Base-by-base conservation (phyloP, 2,888 invertebrate genomes). In the Philereme vetulata region DNA sequence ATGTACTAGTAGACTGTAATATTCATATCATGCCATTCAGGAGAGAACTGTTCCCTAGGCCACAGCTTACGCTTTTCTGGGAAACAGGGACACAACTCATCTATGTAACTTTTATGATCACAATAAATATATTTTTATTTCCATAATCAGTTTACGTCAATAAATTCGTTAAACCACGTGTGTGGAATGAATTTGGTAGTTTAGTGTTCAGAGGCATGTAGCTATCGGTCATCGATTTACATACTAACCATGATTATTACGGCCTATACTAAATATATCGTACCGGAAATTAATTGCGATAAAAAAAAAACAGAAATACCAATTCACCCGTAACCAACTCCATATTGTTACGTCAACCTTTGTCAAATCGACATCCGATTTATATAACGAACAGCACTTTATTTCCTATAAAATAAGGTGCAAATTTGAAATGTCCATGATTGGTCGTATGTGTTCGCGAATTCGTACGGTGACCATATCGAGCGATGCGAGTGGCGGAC, bases 401-500 rank as follows among this genome's bases (percentile, higher is more conserved):
- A 50, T 42, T 4, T 36, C 10, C 5, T 36, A 36, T 3, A 4
- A 3, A 7, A 56, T 60, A 68, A 54, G 57, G 61, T 53, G 44
- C 11, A 52, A 35, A 56, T 61, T 40, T 34, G 49, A 38, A 48
- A 36, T 53, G 44, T 38, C 38, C 21, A 53, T 21, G 21, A 21
- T 21, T 21, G 21, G 21, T 21, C 21, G 21, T 2, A 45, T 40
- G 40, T 50, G 64, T 60, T 67, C 64, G 68, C 72, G 62, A 70
- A 68, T 70, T 71, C 49, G 62, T 75, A 75, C 61, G 69, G 82
- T 81, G 72, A 78, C 82, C 80, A 82, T 74, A 68, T 60, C 53
- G 45, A 66, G 65, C 45, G 56, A 45, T 54, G 66, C 62, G 71
- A 72, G 73, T 73, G 72, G 67, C 55, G 71, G 76, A 80, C 75